Conservation (phyloP, 2,888 invertebrate genomes). For the Lasioglossum leucozonium region DNA sequence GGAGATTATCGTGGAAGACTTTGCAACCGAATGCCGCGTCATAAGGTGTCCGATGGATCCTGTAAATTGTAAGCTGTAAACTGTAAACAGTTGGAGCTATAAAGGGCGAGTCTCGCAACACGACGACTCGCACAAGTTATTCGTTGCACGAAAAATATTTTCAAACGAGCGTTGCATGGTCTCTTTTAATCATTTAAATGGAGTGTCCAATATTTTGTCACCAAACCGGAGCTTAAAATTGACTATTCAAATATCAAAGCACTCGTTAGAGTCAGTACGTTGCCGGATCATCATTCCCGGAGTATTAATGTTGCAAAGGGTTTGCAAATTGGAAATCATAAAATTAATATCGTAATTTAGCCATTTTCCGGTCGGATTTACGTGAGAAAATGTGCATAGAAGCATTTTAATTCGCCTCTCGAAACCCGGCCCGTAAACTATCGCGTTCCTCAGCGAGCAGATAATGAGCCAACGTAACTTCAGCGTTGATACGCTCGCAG, state of each 20-base stretch:
- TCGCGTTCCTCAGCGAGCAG: background rate
- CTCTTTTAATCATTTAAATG: too few relatives aligned
- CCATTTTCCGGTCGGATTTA: background rate
- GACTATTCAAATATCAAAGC: background rate
- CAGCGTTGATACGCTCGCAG: conserved; percentile 10
- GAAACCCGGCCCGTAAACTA: background rate
- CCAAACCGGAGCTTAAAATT: too few relatives aligned
- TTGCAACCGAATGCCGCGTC: background rate
- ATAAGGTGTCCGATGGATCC: background rate
- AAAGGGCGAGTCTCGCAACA: too few relatives aligned
- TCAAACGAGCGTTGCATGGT: too few relatives aligned
- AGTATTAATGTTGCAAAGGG: too few relatives aligned
- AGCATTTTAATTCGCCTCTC: background rate
- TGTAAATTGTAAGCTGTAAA: background rate
- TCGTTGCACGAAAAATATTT: background rate
- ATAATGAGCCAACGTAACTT: conserved; percentile 15
- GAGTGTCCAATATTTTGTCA: too few relatives aligned
- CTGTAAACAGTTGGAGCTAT: background rate
- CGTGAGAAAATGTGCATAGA: background rate
- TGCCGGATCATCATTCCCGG: too few relatives aligned
- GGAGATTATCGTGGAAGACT: background rate
- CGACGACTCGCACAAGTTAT: background rate
- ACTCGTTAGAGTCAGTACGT: background rate
- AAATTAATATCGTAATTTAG: background rate
- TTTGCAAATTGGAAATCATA: too few relatives aligned